Evolutionary conservation across 1,140 invertebrate genomes (phyloP).

Genomic region (Diorhabda elongata): DNA sequence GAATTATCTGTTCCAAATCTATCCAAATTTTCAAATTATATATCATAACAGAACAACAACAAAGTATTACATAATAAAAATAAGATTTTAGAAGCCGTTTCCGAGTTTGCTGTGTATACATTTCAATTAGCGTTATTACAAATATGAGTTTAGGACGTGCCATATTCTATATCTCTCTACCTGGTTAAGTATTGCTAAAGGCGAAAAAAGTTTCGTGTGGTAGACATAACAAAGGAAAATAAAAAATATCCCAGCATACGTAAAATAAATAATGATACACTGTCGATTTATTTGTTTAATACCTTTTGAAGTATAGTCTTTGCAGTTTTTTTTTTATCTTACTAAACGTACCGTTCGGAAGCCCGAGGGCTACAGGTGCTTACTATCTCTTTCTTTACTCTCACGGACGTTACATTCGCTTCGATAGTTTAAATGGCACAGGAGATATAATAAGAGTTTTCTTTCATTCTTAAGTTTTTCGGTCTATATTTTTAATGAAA

Average conservation of each 20-base stretch:
- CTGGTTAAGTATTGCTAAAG: neutral
- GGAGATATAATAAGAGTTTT: too few species aligned
- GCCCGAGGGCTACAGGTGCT: neutral
- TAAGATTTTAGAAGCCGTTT: too few species aligned
- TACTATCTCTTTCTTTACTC: neutral
- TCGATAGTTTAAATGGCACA: too few species aligned
- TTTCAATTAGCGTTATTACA: too few species aligned
- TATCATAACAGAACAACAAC: too few species aligned
- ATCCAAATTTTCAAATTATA: too few species aligned
- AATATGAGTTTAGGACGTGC: neutral
- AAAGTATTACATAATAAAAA: too few species aligned
- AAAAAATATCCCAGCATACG: neutral
- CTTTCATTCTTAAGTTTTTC: too few species aligned
- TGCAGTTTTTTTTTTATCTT: neutral
- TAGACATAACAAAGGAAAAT: neutral
- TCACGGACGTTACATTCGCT: neutral
- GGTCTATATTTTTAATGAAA: too few species aligned
- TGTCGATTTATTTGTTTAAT: conserved; percentile 1
- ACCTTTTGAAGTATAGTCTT: neutral
- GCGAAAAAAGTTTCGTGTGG: neutral
- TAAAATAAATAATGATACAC: conserved; percentile 3
- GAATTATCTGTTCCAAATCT: too few species aligned
- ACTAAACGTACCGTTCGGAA: neutral
- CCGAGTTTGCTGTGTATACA: too few species aligned
- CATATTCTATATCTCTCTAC: neutral